Evolutionary conservation across 2,113 vertebrate species (phyloP).

Genomic region (Chionomys nivalis): DNA sequence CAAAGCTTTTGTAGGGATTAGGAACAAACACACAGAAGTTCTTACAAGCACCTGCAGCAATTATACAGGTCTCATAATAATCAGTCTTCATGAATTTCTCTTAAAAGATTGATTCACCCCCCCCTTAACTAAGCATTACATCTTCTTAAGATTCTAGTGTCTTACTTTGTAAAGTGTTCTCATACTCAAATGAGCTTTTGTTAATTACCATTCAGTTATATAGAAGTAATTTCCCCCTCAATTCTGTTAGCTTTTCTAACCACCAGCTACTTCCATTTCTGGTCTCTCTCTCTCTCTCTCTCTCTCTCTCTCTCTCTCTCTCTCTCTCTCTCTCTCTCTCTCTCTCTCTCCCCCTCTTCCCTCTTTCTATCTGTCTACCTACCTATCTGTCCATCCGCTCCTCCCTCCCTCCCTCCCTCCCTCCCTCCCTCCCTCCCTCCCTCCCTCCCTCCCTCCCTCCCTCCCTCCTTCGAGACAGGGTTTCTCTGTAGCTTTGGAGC

Average conservation of each 20-base stretch:
- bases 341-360: no score
- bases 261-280: not conserved
- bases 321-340: no score
- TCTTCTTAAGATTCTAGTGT: conserved; percentile 31
- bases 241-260: conserved; percentile 23
- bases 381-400: rapidly evolving
- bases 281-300: no score
- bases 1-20: not conserved
- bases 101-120: not conserved
- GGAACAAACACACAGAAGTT: not conserved
- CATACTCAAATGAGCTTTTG: conserved; percentile 12
- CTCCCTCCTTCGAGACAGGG: no score
- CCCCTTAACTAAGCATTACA: not conserved
- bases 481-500: no score
- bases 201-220: not conserved
- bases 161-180: conserved; percentile 15
- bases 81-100: not conserved
- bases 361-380: rapidly evolving
- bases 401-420: no score
- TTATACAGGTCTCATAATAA: not conserved
- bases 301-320: no score
- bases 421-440: no score
- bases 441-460: no score
- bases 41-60: not conserved
- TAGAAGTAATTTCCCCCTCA: not conserved